Percentiles rank a stretch among this genome's conserved stretches.
These are phyloP conservation scores for Sarcophaga subvicina DNA, from an alignment of 2,888 invertebrate species.

Conservation along the genomic window DNA sequence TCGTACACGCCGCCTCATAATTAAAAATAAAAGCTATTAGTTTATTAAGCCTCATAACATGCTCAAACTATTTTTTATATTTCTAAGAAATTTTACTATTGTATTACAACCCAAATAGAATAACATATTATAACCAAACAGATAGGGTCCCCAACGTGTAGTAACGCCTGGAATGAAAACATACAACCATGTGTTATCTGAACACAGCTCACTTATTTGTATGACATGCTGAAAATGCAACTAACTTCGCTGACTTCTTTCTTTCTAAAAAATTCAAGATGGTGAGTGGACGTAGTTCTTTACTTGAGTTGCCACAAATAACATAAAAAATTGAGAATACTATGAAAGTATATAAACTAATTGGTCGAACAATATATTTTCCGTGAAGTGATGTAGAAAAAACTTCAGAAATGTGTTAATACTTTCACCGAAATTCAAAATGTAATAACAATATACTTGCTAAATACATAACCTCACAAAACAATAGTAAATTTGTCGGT, in stretches of 20 bases:
- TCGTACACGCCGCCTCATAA: too few relatives aligned
- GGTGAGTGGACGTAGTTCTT: conserved; percentile 79
- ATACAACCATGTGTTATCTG: conserved; percentile 33
- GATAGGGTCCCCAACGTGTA: conserved; percentile 4
- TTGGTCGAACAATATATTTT: background rate
- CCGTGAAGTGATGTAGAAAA: background rate
- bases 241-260: conserved; percentile 78
- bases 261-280: conserved; percentile 80
- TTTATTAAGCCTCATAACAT: background rate
- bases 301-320: conserved; percentile 68
- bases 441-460: background rate
- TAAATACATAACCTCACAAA: conserved; percentile 29
- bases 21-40: background rate
- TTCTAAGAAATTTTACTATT: too few relatives aligned
- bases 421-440: too few relatives aligned
- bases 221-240: conserved; percentile 67
- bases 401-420: background rate
- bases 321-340: conserved; percentile 10
- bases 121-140: background rate
- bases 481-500: background rate
- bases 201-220: conserved; percentile 37
- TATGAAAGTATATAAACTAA: background rate
- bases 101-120: background rate
- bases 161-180: background rate
- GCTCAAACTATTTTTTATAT: too few relatives aligned